Percentiles rank a stretch among this genome's conserved stretches.
Conservation (phyloP, 2,113 vertebrate genomes). For the Actenoides hombroni region DNA sequence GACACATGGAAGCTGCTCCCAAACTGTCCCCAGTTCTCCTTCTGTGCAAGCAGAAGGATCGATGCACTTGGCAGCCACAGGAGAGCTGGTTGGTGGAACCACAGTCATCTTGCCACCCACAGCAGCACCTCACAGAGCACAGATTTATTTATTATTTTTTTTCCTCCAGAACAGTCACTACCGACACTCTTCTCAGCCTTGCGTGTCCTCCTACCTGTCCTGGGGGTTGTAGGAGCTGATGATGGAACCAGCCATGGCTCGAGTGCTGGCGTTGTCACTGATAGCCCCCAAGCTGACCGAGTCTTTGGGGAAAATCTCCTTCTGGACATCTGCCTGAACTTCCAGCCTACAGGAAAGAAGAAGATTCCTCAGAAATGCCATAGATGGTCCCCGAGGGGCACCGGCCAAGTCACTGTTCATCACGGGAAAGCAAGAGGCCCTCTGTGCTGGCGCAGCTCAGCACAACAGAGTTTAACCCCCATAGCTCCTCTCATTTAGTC, state of each 20-base stretch:
- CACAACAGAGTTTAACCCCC: background rate
- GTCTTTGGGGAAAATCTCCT: slow-evolving; percentile 90
- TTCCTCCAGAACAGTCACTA: background rate
- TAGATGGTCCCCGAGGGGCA: background rate
- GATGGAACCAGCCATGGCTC: slow-evolving; percentile 98
- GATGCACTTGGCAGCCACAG: background rate
- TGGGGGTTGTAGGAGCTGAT: slow-evolving; percentile 97
- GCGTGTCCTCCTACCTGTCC: slow-evolving; percentile 84
- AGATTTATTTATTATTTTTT: no score
- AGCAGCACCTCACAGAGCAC: background rate
- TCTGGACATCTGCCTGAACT: slow-evolving; percentile 90
- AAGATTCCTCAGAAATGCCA: slow-evolving; percentile 41
- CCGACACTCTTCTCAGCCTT: background rate
- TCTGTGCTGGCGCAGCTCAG: background rate
- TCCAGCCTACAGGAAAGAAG: slow-evolving; percentile 82
- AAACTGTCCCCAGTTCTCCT: background rate
- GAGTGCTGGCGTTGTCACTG: slow-evolving; percentile 95
- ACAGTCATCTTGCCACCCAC: background rate
- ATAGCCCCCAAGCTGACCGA: slow-evolving; percentile 92
- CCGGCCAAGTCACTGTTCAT: rapidly evolving
- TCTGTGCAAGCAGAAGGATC: background rate
- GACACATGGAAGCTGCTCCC: background rate
- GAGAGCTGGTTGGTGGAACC: background rate
- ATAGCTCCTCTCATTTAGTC: background rate
- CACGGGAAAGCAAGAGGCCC: rapidly evolving